These are phyloP conservation scores for Sarcoramphus papa DNA, from an alignment of 2,797 vertebrate species.

Conservation along the genomic window DNA sequence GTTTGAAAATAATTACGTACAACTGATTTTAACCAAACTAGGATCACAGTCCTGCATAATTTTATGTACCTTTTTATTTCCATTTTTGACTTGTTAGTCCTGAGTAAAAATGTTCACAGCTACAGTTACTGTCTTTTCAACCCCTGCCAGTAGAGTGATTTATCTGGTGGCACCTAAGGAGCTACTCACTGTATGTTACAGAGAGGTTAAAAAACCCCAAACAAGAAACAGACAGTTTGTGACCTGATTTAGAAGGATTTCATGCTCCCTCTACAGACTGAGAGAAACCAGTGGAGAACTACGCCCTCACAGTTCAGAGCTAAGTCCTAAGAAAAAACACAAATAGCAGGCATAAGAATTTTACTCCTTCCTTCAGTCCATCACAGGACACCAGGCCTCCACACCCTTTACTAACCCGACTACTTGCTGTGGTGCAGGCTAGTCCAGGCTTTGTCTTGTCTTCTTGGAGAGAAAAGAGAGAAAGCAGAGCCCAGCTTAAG, in stretches of 20 bases:
- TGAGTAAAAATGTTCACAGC: not conserved
- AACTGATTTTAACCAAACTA: not conserved
- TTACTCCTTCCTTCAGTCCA: not conserved
- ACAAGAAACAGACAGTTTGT: not conserved
- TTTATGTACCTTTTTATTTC: not conserved
- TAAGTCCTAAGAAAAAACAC: not conserved
- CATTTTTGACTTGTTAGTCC: not conserved
- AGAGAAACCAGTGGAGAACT: not conserved
- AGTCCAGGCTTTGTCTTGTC: not conserved
- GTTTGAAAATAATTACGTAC: not conserved
- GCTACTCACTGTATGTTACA: not conserved
- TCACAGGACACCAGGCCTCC: not conserved
- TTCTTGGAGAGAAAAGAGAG: not conserved
- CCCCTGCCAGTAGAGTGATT: not conserved
- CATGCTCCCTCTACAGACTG: not conserved
- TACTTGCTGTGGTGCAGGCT: not conserved
- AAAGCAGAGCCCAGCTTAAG: not conserved
- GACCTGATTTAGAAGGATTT: not conserved
- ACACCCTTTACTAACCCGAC: not conserved
- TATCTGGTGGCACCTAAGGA: not conserved
- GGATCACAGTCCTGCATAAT: not conserved
- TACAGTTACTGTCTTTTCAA: not conserved
- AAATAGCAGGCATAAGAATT: not conserved
- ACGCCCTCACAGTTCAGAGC: not conserved
- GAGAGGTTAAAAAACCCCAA: not conserved